Evolutionary conservation across 2,888 invertebrate genomes (phyloP), one percentile per base, ranked within the genome.

Genomic region (Myopa tessellatipennis): DNA sequence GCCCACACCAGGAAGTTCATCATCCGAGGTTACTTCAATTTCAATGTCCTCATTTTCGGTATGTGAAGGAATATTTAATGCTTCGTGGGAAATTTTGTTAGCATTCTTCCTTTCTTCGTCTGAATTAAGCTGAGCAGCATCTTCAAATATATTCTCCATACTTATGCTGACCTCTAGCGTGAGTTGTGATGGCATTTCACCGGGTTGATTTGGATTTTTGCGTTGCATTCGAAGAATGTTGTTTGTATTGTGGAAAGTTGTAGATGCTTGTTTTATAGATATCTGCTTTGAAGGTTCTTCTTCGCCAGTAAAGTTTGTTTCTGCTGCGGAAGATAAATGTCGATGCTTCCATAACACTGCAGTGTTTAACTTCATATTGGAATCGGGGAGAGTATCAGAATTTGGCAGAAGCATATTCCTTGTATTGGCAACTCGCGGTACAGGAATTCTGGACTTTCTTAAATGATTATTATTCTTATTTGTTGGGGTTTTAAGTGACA

Each of bases 401-500:
- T 77, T 52, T 77, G 71, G 16, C 76, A 77, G 18, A 77, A 67
- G 12, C 58, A 85, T 72, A 71, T 84, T 86, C n/a, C 74, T 79
- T 14, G 80, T 82, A 65, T 82, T 87, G 0, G 77, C 72, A 1
- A 83, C 83, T 79, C 85, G 79, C 5, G 84, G 82, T 0, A 88
- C 82, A 3, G 88, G 88, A 77, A 88, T 88, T 79, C 83, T 85
- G 0, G 89, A 88, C 8, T 82, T 58, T 63, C 61, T 78, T 71
- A 67, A 71, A 63, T 74, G 71, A 34, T 78, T 76, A 14, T 58
- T 34, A 16, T 7, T 34, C 52, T 67, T 65, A 36, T 14, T 65
- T 16, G 10, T 67, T 7, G 50, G 3, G 38, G 26, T 40, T 10
- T 38, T 4, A 16, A 8, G 45, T 14, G 70, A 14, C 14, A 38